Evolutionary conservation across 1,140 invertebrate genomes (phyloP), one percentile per base, ranked within the genome.

Genomic region (Helicoverpa armigera): DNA sequence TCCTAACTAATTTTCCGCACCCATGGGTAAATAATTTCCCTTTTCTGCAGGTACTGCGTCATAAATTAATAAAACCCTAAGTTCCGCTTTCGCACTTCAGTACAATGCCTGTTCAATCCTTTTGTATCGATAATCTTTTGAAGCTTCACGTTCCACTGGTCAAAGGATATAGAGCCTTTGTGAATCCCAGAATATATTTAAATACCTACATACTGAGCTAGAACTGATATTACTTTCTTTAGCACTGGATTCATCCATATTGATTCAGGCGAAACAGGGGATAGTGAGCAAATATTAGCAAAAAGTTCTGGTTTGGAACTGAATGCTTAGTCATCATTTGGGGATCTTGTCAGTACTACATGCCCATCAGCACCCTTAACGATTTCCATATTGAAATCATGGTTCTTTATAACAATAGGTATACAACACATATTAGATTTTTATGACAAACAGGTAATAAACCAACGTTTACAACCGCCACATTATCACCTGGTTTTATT

Each of bases 401-500:
- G 54, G 3, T 43, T 43, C 9, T 9, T 43, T 43, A 9, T 5
- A 43, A 43, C 35, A 43, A 43, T 43, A 43, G 18, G 10, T 58
- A 7, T 13, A 50, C 16, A 35, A 18, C 67, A 53, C 50, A 72
- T 50, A 72, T 18, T 51, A 23, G 18, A 50, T 51, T 50, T 72
- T 9, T n/a, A 58, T 58, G 11, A 58, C 61, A 16, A 65, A 65
- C 18, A 43, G 18, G 18, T 13, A 70, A 73, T 43, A 73, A 73
- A 58, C 54, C 14, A 58, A 43, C n/a, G 31, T 72, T 70, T 50
- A 69, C 65, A 69, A 29, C 69, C 29, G 13, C 43, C 67, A 70
- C 48, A 70, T 70, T 70, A 70, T 53, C 69, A 72, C 50, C 18
- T 29, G 54, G 50, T 75, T 61, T 74, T 74, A 74, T 74, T 74